Evolutionary conservation across 1,140 invertebrate genomes (phyloP), one percentile per base, ranked within the genome.

Genomic region (Pollicipes pollicipes): DNA sequence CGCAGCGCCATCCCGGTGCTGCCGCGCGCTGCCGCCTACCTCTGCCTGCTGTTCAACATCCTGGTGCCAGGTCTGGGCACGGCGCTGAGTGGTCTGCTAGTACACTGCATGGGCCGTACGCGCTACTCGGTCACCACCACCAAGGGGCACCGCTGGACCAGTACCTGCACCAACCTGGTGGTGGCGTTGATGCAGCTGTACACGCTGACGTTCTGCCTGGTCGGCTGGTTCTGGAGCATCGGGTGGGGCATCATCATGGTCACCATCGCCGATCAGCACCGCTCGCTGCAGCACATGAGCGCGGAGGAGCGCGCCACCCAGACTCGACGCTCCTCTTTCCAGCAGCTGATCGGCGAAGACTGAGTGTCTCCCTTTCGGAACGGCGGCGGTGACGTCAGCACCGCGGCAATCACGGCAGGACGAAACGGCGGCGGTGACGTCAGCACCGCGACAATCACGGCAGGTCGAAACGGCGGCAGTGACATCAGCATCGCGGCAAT

Each of bases 181-280:
- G 90, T 96, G 58, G 92, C 91, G 0, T 81, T 88, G 29, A 86
- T 88, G 37, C 94, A 97, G 80, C 82, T 92, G 69, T 94, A 95
- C 80, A 95, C 92, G 6, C 89, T 96, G n/a, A 84, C 95, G 30
- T 96, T 97, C 80, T 89, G 93, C 73, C 84, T 96, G 13, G 93
- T 97, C 32, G 94, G 94, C 4, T 97, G 94, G 94, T 93, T 94
- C 73, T 97, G 94, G 94, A 94, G 92, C 35, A 88, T 97, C 70
- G 94, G 91, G 85, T 97, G 94, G 94, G 94, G 93, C 28, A 86
- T 93, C 71, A 91, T 92, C 74, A 90, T 96, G 85, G 79, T 92
- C 24, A 87, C 84, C 77, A 81, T 89, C 78, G 87, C 89, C 10
- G 27, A 66, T 10, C 64, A 29, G 28, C 64, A 75, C 8, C 64